Evolutionary conservation across 2,888 invertebrate genomes (phyloP).

Genomic region (Papilio protenor): DNA sequence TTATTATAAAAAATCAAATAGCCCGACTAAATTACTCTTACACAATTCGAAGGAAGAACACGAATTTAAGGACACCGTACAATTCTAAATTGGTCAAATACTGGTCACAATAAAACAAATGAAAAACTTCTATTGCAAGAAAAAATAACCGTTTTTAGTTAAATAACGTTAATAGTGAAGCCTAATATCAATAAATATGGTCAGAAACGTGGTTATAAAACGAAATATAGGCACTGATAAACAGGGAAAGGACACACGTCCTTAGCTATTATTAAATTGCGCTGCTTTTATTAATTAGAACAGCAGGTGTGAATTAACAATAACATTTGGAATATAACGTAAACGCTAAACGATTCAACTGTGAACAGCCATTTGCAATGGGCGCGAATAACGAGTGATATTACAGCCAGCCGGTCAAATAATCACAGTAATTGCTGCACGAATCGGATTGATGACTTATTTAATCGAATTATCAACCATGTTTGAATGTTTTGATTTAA

Average conservation of each 20-base stretch:
- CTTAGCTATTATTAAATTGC: background rate
- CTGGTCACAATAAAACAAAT: no score
- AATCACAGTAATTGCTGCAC: constrained; percentile 30
- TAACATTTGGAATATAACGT: constrained; percentile 14
- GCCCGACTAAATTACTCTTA: no score
- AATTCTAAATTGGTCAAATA: no score
- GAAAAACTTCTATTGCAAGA: background rate
- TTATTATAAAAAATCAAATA: no score
- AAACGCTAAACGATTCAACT: constrained; percentile 27
- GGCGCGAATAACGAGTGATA: constrained; percentile 12
- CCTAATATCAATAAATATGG: background rate
- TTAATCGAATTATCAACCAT: constrained; percentile 27
- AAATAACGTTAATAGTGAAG: background rate
- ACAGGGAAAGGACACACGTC: background rate
- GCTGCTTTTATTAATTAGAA: background rate
- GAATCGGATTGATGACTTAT: constrained; percentile 33
- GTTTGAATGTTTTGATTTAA: background rate
- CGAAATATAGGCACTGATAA: background rate
- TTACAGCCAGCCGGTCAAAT: constrained; percentile 38
- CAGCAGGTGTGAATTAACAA: constrained; percentile 3
- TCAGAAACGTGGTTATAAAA: background rate
- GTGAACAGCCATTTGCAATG: background rate
- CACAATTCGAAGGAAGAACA: no score
- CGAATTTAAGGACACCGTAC: no score
- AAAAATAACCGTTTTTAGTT: background rate